Base-by-base conservation (phyloP, 2,888 invertebrate genomes). In the Xestia c-nigrum region DNA sequence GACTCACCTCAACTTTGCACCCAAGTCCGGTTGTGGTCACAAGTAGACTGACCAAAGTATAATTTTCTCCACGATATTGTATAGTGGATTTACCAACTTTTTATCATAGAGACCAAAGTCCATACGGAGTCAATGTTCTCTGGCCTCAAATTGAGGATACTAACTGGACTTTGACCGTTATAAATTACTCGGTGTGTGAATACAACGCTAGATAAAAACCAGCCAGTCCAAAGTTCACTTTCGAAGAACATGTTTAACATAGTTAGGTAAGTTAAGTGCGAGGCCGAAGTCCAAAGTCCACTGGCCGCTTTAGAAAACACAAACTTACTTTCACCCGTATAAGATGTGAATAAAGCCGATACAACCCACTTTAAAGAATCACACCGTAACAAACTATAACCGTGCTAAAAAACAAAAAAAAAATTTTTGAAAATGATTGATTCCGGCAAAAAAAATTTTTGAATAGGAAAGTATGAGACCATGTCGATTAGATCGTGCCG, bases 71-170 rank as follows among this genome's bases (percentile, higher is more conserved):
- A 5, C 16, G 12, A 19, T 19, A 19, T 50, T 50, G 50, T 19
- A 50, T 50, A 7, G 19, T 19, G 19, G 50, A 7, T 50, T 3
- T 12, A 47, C 6, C 19, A 40, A 57, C 40, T 31, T 66, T 55
- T 43, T 66, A 76, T 76, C 0, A 4, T 1, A 1, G 12, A 64
- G 57, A 38, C n/a, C 80, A 80, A 79, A 77, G 71, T 71, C 63
- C 52, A 52, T 47, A 38, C 16, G 21, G 24, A 52, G 38, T 10
- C 52, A 52, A 3, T 19, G 31, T 0, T 47, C 50, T 38, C 21
- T 47, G 14, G 10, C 38, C 38, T 38, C 14, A 19, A 19, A 40
- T 55, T 3, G 38, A 47, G 46, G 10, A 9, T 7, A 40, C 6
- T 16, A 24, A 46, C 1, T 71, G 55, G 40, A 64, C 55, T 71